A percentile compares a stretch with the other conserved stretches of the same genome.
Evolutionary conservation across 2,888 invertebrate genomes (phyloP).

Genomic region (Leucophenga montana): DNA sequence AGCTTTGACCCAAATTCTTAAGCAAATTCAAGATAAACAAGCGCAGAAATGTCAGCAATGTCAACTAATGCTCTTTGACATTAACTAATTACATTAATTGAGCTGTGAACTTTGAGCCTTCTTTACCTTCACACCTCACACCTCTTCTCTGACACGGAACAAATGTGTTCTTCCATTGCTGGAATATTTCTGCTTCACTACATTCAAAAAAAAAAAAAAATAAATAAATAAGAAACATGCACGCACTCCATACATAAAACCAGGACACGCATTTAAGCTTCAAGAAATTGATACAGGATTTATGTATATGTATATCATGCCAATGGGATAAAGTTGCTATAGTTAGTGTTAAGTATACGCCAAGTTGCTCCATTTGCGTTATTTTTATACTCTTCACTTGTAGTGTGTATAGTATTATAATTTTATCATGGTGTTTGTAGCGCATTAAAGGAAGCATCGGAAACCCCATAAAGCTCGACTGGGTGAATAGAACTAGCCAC

Average conservation of each 20-base stretch:
- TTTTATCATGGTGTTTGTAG: no score
- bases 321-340: no score
- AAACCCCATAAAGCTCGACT: no score
- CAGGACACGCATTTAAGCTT: conserved; percentile 11
- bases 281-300: conserved; percentile 17
- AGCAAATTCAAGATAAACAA: not conserved
- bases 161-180: conserved; percentile 40
- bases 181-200: conserved; percentile 28
- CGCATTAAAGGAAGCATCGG: no score
- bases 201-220: not conserved
- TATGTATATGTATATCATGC: not conserved
- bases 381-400: not conserved
- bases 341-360: no score
- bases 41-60: conserved; percentile 10
- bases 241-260: conserved; percentile 1
- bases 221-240: not conserved
- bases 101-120: conserved; percentile 31
- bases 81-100: conserved; percentile 57
- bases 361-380: not conserved
- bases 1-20: not conserved
- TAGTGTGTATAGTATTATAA: no score
- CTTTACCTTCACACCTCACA: conserved; percentile 40
- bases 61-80: conserved; percentile 47
- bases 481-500: no score
- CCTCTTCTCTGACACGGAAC: conserved; percentile 34